Evolutionary conservation across 2,888 invertebrate genomes (phyloP), one percentile per base, ranked within the genome.

Genomic region (Oxycera nigricornis): DNA sequence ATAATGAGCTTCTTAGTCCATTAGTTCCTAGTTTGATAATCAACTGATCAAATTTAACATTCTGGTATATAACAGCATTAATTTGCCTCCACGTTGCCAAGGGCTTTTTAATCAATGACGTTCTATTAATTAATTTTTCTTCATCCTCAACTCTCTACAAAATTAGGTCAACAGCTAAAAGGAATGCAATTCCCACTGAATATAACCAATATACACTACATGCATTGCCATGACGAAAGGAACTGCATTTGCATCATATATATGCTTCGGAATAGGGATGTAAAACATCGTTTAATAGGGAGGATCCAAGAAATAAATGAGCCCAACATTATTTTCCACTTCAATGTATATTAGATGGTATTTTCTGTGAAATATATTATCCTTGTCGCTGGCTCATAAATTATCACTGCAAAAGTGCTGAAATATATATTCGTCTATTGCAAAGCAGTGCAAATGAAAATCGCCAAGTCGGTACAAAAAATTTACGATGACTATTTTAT

Each of bases 311-410:
- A 24, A 55, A 55, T 55, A 55, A 55, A 55, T 55, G 52, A 55
- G 7, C 22, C 52, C 24, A 55, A 24, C 46, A 46, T 46, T 55
- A 55, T 55, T 55, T 55, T 55, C 52, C 24, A 24, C 24, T 55
- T 55, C 52, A 55, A 55, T 22, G 17, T 55, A 20, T 55, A 55
- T 55, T 55, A 55, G 52, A 55, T 20, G 24, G 52, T 55, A 20
- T 22, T 55, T 55, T 55, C 52, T n/a, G 11, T 7, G 52, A 55
- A 55, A 55, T 55, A 20, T 55, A 55, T 55, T 55, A 22, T 17
- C 22, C 20, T 24, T 55, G 52, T 55, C 52, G 52, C 24, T 24
- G 7, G 52, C 24, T 9, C 24, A 55, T 55, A 55, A 55, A 55
- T 55, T 55, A 55, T 55, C 22, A 2, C n/a, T 3, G 24, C 11